Conservation (phyloP, 1,140 invertebrate species). For the Carcinoscorpius rotundicauda region DNA sequence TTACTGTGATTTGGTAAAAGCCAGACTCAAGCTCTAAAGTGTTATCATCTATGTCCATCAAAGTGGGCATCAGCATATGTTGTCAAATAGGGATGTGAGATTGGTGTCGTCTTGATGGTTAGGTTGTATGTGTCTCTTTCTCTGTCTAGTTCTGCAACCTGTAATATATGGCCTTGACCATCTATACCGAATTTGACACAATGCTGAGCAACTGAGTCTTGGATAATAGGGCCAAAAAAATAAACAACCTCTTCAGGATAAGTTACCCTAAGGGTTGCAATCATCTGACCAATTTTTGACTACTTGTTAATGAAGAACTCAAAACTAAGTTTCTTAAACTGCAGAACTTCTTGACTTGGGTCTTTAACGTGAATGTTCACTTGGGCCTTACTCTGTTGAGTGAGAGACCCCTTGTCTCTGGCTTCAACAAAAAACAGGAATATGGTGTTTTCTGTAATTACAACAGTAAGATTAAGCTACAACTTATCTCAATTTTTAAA, state of each 20-base stretch:
- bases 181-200: slow-evolving; percentile 55
- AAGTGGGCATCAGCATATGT: slow-evolving; percentile 65
- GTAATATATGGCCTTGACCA: slow-evolving; percentile 50
- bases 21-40: slow-evolving; percentile 71
- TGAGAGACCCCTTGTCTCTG: slow-evolving; percentile 55
- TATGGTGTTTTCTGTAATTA: slow-evolving; percentile 53
- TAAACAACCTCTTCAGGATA: slow-evolving; percentile 19
- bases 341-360: slow-evolving; percentile 50
- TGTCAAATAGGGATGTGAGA: slow-evolving; percentile 53
- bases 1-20: slow-evolving; percentile 57
- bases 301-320: slow-evolving; percentile 70
- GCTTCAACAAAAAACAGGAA: slow-evolving; percentile 83
- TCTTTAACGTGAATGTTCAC: slow-evolving; percentile 63
- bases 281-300: slow-evolving; percentile 42
- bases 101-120: slow-evolving; percentile 62
- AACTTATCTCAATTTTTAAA: no score
- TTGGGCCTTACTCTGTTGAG: slow-evolving; percentile 59
- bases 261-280: slow-evolving; percentile 29
- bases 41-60: slow-evolving; percentile 85
- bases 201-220: slow-evolving; percentile 17
- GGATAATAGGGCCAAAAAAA: slow-evolving; percentile 18
- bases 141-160: slow-evolving; percentile 59
- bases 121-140: slow-evolving; percentile 63
- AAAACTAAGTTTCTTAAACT: slow-evolving; percentile 53
- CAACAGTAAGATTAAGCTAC: no score